Percentiles rank a stretch among this genome's conserved stretches.
phyloP scores from a whole-genome alignment of 1,140 invertebrate species.

The Nebria ingens region DNA sequence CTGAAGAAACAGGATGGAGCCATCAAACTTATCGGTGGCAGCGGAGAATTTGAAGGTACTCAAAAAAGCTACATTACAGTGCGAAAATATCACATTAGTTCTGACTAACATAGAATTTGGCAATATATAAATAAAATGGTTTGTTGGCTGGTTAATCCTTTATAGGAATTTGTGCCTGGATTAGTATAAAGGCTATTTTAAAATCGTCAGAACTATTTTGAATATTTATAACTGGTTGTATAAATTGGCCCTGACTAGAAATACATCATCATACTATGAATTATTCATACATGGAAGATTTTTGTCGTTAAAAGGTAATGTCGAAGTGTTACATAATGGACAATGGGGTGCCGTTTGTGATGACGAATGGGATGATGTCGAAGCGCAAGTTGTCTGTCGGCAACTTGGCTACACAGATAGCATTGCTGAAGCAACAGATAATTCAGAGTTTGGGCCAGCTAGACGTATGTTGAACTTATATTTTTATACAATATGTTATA shows the following conservation, averaged over 20 bases:
- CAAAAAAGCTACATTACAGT: conserved; percentile 7
- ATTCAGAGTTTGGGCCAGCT: conserved; percentile 63
- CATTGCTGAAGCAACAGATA: conserved; percentile 50
- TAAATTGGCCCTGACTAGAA: too few relatives aligned
- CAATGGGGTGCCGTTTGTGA: conserved; percentile 86
- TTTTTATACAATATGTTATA: too few relatives aligned
- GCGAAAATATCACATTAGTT: background rate
- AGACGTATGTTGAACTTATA: conserved; percentile 41
- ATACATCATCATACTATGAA: background rate
- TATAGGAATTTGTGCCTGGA: too few relatives aligned
- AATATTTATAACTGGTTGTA: too few relatives aligned
- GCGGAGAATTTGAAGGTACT: conserved; percentile 55
- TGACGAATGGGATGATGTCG: conserved; percentile 79
- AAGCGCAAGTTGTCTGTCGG: conserved; percentile 73
- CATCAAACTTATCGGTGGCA: conserved; percentile 54
- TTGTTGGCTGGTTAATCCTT: too few relatives aligned
- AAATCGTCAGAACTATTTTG: too few relatives aligned
- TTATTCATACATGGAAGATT: background rate
- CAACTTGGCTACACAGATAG: conserved; percentile 55
- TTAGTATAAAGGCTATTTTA: too few relatives aligned
- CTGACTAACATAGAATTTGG: too few relatives aligned
- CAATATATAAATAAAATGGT: too few relatives aligned
- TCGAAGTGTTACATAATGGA: conserved; percentile 75
- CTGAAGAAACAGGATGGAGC: conserved; percentile 60
- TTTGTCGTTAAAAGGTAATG: conserved; percentile 57